A percentile compares a stretch with the other conserved stretches of the same genome.
phyloP scores from a whole-genome alignment of 2,113 vertebrate species.

The Sebastes schlegelii region DNA sequence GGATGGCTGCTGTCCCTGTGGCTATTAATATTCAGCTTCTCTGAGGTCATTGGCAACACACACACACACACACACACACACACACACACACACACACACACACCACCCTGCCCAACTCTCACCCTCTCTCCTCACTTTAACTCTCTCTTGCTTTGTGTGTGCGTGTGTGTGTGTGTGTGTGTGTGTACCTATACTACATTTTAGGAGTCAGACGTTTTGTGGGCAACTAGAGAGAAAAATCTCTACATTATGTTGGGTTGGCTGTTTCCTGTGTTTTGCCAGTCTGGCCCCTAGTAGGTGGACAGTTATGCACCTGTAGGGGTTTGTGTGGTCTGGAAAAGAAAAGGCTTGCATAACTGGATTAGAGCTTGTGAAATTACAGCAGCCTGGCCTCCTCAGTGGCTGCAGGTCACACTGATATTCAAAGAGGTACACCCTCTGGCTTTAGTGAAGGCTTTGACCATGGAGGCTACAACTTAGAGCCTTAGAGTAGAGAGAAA shows the following conservation, averaged over 20 bases:
- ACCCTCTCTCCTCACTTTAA: slow-evolving; percentile 1
- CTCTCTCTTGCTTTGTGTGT: slow-evolving; percentile 15
- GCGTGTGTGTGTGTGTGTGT: slow-evolving; percentile 11
- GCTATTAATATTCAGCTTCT: slow-evolving; percentile 75
- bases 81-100: slow-evolving; percentile 55
- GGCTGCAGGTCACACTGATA: slow-evolving; percentile 35
- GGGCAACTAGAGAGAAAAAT: background rate
- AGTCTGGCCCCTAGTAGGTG: slow-evolving; percentile 22
- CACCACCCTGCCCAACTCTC: slow-evolving; percentile 31
- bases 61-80: slow-evolving; percentile 48
- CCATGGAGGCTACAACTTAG: background rate
- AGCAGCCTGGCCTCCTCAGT: slow-evolving; percentile 15
- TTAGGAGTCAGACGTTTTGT: slow-evolving; percentile 38
- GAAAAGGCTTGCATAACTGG: slow-evolving; percentile 53
- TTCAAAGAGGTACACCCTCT: slow-evolving; percentile 36
- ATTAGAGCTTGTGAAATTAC: slow-evolving; percentile 39
- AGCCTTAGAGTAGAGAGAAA: background rate
- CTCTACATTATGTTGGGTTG: slow-evolving; percentile 11
- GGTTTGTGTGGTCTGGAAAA: slow-evolving; percentile 43
- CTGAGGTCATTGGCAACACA: slow-evolving; percentile 68
- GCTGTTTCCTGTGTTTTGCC: slow-evolving; percentile 34
- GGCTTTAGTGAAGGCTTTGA: slow-evolving; percentile 18
- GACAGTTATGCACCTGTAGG: slow-evolving; percentile 28
- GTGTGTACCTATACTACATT: slow-evolving; percentile 6
- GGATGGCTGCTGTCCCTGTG: slow-evolving; percentile 56